phyloP scores from a whole-genome alignment of 2,888 invertebrate species.

The Calameuta filiformis region DNA sequence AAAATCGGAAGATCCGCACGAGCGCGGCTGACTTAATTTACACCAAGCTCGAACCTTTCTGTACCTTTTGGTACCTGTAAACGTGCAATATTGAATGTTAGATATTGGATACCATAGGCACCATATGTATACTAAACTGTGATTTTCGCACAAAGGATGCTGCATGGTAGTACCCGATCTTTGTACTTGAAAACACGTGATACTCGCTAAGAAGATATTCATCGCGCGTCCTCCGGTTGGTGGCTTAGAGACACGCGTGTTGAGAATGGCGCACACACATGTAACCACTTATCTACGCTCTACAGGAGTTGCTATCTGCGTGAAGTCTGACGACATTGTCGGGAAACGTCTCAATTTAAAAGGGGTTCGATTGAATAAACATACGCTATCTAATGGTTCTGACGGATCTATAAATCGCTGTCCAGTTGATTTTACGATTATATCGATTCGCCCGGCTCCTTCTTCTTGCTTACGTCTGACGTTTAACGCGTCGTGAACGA shows the following conservation, averaged over 20 bases:
- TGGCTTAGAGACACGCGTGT: neutral
- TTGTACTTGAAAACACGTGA: neutral
- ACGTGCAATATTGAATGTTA: neutral
- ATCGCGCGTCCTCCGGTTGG: neutral
- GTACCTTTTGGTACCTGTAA: neutral
- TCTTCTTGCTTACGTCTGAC: neutral
- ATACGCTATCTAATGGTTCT: conserved; percentile 33
- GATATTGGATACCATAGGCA: too few relatives aligned
- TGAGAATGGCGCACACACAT: neutral
- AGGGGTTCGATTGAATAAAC: conserved; percentile 47
- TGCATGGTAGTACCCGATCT: neutral
- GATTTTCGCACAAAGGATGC: neutral
- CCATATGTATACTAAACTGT: too few relatives aligned
- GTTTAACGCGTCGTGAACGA: neutral
- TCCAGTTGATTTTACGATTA: neutral
- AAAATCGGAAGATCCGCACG: neutral
- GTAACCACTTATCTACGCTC: neutral
- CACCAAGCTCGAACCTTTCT: neutral
- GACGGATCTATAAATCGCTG: conserved; percentile 49
- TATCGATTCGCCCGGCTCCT: neutral
- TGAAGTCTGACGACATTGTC: conserved; percentile 36
- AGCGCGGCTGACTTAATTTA: neutral
- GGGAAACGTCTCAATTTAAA: conserved; percentile 57
- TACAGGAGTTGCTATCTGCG: neutral
- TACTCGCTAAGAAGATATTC: neutral